Base-by-base conservation (phyloP, 2,888 invertebrate species). In the Physocephala rufipes region DNA sequence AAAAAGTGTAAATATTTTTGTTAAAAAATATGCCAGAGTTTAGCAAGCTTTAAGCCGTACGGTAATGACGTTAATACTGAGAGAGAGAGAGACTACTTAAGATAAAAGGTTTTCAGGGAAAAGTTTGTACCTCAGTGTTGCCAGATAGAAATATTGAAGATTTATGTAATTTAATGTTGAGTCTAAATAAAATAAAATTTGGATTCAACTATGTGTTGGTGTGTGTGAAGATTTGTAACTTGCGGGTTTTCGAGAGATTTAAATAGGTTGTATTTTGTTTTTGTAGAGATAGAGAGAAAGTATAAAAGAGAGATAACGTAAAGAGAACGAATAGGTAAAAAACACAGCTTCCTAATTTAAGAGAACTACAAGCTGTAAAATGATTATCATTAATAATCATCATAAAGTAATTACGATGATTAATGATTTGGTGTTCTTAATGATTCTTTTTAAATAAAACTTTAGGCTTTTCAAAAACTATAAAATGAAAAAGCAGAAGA, bases 111-210 rank as follows among this genome's bases (percentile, higher is more conserved):
- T 19, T 28, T 66, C 3, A 45, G 2, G 28, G n/a, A 5, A 51
- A 58, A 28, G 16, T 19, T 53, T 53, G 58, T 58, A 58, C 58
- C 28, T 51, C 75, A 76, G 78, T 82, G 82, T 81, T 82, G 83
- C 82, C 83, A 78, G 74, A 70, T 78, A 73, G 77, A 78, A 80
- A 83, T 82, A 83, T 82, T 82, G 78, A 76, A 76, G 72, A 74
- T 76, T 74, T 74, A 73, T 76, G 75, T 74, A 73, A 71, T 64
- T 75, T 73, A 76, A 82, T 78, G 71, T 72, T 71, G 55, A 66
- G 64, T 47, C 63, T 64, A 47, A 73, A 71, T 72, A 21, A 68
- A 68, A 62, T 62, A 68, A 58, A 73, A 70, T 70, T 72, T 70
- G 53, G 19, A 47, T 63, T 30, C 63, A 53, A 19, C 58, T 63